Evolutionary conservation across 2,888 invertebrate species (phyloP).

Genomic region (Drosophila peninsularis): DNA sequence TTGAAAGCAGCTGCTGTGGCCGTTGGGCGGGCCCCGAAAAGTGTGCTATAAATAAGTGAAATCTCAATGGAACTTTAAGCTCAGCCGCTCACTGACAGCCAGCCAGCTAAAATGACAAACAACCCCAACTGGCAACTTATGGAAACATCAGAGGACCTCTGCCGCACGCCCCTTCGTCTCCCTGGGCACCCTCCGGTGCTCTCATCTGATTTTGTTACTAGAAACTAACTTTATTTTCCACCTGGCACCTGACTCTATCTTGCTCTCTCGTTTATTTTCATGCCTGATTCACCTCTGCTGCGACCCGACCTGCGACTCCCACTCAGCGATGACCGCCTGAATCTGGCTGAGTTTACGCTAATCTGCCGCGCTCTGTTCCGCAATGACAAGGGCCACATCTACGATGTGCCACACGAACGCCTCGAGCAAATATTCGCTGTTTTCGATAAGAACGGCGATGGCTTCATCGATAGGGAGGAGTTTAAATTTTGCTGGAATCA

Average conservation of each 20-base stretch:
- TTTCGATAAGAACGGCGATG: conserved; percentile 92
- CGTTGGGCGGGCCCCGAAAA: conserved; percentile 20
- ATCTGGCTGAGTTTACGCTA: conserved; percentile 90
- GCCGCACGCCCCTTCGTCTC: background rate
- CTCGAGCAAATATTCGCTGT: conserved; percentile 91
- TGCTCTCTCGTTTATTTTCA: conserved; percentile 51
- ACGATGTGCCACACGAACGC: conserved; percentile 89
- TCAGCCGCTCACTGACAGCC: conserved; percentile 7
- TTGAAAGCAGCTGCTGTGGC: conserved; percentile 48
- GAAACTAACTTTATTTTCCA: conserved; percentile 60
- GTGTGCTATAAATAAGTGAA: conserved; percentile 48
- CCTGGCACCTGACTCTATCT: conserved; percentile 8
- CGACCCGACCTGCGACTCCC: background rate
- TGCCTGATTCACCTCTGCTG: conserved; percentile 53
- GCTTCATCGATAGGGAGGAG: conserved; percentile 92
- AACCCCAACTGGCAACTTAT: conserved; percentile 40
- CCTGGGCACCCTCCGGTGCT: conserved; percentile 1
- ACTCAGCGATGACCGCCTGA: conserved; percentile 90
- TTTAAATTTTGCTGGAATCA: conserved; percentile 95
- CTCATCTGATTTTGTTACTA: conserved; percentile 39
- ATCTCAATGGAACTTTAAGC: conserved; percentile 52
- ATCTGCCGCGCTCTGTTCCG: conserved; percentile 94
- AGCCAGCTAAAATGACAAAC: conserved; percentile 36
- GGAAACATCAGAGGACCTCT: background rate
- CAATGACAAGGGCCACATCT: conserved; percentile 93